A percentile compares a stretch with the other conserved stretches of the same genome.
These are phyloP conservation scores for Plebejus melissa DNA, from an alignment of 2,888 invertebrate genomes.

Conservation along the genomic window DNA sequence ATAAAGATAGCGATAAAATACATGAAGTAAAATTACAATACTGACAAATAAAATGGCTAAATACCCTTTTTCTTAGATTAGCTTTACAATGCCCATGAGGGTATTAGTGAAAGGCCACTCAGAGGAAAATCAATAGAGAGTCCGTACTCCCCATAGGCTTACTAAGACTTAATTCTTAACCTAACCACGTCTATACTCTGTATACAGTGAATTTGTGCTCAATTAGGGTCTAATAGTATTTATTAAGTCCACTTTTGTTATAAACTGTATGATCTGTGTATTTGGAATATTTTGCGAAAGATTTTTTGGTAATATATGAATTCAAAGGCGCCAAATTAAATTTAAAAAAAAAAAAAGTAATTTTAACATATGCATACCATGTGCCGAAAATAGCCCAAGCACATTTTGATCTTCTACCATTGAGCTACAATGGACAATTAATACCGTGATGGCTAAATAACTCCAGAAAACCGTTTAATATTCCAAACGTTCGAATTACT, in stretches of 20 bases:
- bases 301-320: background rate
- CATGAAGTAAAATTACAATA: background rate
- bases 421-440: background rate
- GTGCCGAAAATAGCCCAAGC: no score
- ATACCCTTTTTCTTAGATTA: conserved; percentile 13
- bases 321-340: background rate
- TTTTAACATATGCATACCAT: no score
- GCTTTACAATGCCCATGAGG: conserved; percentile 20
- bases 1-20: background rate
- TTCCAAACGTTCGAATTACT: conserved; percentile 7
- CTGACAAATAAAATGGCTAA: conserved; percentile 4
- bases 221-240: background rate
- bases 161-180: conserved; percentile 35
- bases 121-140: conserved; percentile 38
- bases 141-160: conserved; percentile 35
- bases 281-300: background rate
- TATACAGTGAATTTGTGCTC: background rate
- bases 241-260: background rate
- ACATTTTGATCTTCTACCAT: background rate
- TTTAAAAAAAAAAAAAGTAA: no score
- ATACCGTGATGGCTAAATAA: background rate
- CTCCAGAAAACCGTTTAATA: conserved; percentile 7
- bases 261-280: background rate
- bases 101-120: conserved; percentile 28
- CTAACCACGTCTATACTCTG: conserved; percentile 24